Evolutionary conservation across 2,113 vertebrate genomes (phyloP).

Genomic region (Ascaphus truei): DNA sequence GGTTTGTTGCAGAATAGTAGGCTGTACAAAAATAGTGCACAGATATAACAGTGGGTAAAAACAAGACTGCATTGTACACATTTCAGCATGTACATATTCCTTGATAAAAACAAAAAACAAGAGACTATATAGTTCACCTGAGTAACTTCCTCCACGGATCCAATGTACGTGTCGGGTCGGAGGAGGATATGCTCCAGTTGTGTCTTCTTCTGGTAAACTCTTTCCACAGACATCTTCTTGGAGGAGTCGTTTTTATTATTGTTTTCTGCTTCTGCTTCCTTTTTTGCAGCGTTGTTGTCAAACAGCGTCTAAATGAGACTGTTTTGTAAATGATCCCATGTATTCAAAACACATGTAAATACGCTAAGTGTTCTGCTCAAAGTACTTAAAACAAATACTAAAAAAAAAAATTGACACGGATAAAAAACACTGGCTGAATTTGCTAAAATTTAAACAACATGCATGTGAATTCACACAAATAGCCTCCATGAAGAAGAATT

Average conservation of each 20-base stretch:
- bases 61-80: too few species aligned
- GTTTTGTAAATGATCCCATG: conserved; percentile 4
- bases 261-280: conserved; percentile 79
- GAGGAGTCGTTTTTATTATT: conserved; percentile 77
- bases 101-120: too few species aligned
- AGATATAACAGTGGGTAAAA: too few species aligned
- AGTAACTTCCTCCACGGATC: conserved; percentile 87
- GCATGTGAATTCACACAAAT: too few species aligned
- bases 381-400: too few species aligned
- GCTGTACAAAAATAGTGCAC: too few species aligned
- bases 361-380: background rate
- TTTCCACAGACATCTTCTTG: conserved; percentile 93
- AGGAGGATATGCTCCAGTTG: conserved; percentile 97
- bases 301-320: conserved; percentile 73
- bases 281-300: conserved; percentile 77
- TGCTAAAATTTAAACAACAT: too few species aligned
- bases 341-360: background rate
- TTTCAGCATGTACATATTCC: too few species aligned
- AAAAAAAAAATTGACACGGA: too few species aligned
- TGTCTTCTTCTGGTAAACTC: conserved; percentile 98
- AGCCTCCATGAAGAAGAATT: too few species aligned
- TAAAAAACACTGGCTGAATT: too few species aligned
- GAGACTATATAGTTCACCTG: conserved; percentile 82
- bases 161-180: conserved; percentile 95
- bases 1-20: too few species aligned